Evolutionary conservation across 2,113 vertebrate species (phyloP).

Genomic region (Otis tarda): DNA sequence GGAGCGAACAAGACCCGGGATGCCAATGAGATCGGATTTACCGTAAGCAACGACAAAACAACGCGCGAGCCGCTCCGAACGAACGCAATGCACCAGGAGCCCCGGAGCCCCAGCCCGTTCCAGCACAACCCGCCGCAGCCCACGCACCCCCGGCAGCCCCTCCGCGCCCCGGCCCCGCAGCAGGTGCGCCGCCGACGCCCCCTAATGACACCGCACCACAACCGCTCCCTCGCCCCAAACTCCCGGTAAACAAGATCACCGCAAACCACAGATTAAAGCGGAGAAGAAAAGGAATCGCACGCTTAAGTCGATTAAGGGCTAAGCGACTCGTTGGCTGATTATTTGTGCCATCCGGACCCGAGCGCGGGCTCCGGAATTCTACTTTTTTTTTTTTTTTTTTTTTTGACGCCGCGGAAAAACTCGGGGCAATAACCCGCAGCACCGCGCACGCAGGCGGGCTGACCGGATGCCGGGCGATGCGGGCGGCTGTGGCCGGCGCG

Average conservation of each 20-base stretch:
- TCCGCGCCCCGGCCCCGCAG: background rate
- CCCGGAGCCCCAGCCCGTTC: fast-evolving
- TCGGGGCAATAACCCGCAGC: background rate
- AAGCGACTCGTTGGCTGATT: background rate
- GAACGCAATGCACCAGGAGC: background rate
- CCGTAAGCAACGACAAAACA: fast-evolving
- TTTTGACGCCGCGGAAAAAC: background rate
- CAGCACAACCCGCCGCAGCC: too few species aligned
- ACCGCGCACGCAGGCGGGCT: too few species aligned
- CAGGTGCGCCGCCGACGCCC: constrained; percentile 49
- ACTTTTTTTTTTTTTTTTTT: background rate
- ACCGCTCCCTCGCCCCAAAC: background rate
- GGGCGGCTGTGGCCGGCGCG: background rate
- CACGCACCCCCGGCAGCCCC: background rate
- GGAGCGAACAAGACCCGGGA: background rate
- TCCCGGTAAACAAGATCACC: background rate
- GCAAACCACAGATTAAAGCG: background rate
- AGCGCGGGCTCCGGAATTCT: background rate
- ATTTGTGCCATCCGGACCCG: background rate
- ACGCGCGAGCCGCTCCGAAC: fast-evolving
- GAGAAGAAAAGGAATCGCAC: background rate
- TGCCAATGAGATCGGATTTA: fast-evolving
- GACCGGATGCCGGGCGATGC: background rate
- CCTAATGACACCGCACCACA: constrained; percentile 15
- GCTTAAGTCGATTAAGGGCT: constrained; percentile 39